phyloP scores from a whole-genome alignment of 2,888 invertebrate species.

The Pollenia labialis region DNA sequence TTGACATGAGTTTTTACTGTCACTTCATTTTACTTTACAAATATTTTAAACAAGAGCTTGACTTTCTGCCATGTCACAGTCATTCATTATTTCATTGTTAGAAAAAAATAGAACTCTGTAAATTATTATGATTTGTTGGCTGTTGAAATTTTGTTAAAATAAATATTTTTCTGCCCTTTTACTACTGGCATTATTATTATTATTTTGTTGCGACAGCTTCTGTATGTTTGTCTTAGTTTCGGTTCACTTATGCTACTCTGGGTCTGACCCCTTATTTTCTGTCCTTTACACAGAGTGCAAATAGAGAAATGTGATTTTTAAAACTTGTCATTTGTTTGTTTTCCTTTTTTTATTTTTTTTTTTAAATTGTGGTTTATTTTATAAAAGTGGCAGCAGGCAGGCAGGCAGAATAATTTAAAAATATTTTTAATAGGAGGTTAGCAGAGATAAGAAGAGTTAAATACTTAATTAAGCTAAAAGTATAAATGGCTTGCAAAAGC shows the following conservation, averaged over 20 bases:
- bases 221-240: slow-evolving; percentile 52
- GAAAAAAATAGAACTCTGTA: slow-evolving; percentile 29
- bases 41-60: slow-evolving; percentile 34
- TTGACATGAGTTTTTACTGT: not conserved
- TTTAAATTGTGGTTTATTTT: slow-evolving; percentile 32
- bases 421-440: slow-evolving; percentile 52
- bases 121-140: slow-evolving; percentile 73
- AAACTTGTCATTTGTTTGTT: slow-evolving; percentile 60
- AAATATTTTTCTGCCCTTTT: slow-evolving; percentile 10
- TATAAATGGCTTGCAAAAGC: slow-evolving; percentile 35
- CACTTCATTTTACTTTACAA: not conserved
- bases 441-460: slow-evolving; percentile 65
- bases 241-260: slow-evolving; percentile 36
- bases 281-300: slow-evolving; percentile 16
- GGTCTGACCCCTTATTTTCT: slow-evolving; percentile 53
- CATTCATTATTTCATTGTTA: slow-evolving; percentile 65
- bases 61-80: slow-evolving; percentile 49
- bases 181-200: not conserved
- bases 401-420: slow-evolving; percentile 15
- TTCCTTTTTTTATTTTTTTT: not conserved
- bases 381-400: not conserved
- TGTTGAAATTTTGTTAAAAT: slow-evolving; percentile 33
- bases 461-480: slow-evolving; percentile 69
- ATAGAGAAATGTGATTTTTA: slow-evolving; percentile 44
- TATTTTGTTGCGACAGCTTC: slow-evolving; percentile 50